These are phyloP conservation scores for Capitulum mitella DNA, from an alignment of 2,888 invertebrate genomes.

Conservation along the genomic window DNA sequence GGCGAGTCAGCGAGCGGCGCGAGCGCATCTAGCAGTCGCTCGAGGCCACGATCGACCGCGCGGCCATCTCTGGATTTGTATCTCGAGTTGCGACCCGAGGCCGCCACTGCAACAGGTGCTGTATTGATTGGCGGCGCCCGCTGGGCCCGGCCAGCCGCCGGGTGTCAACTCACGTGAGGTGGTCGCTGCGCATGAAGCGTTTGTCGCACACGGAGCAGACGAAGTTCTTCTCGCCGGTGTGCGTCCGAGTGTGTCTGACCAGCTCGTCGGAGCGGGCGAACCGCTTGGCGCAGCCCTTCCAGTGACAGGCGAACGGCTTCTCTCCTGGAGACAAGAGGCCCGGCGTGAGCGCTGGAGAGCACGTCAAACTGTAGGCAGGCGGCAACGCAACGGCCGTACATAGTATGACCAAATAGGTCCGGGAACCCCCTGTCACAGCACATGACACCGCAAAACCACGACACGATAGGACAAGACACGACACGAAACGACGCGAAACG, in stretches of 20 bases:
- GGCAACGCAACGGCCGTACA: no score
- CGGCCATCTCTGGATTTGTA: no score
- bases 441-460: no score
- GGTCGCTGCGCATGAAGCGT: constrained; percentile 59
- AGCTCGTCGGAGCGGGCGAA: constrained; percentile 59
- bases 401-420: no score
- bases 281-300: constrained; percentile 56
- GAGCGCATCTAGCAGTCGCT: no score
- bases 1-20: no score
- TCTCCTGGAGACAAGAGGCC: constrained; percentile 48
- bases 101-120: neutral
- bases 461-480: no score
- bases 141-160: no score
- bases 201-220: constrained; percentile 56
- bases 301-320: constrained; percentile 56
- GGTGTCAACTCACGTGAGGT: constrained; percentile 48
- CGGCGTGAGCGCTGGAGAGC: neutral
- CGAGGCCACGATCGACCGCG: no score
- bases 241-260: constrained; percentile 56
- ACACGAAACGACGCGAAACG: no score
- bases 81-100: no score
- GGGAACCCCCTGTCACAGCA: no score
- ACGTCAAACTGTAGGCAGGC: neutral
- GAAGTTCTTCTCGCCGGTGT: constrained; percentile 60
- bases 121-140: neutral